Percentiles rank a stretch among this genome's conserved stretches.
Conservation (phyloP, 2,113 vertebrate species). For the Aepyceros melampus region DNA sequence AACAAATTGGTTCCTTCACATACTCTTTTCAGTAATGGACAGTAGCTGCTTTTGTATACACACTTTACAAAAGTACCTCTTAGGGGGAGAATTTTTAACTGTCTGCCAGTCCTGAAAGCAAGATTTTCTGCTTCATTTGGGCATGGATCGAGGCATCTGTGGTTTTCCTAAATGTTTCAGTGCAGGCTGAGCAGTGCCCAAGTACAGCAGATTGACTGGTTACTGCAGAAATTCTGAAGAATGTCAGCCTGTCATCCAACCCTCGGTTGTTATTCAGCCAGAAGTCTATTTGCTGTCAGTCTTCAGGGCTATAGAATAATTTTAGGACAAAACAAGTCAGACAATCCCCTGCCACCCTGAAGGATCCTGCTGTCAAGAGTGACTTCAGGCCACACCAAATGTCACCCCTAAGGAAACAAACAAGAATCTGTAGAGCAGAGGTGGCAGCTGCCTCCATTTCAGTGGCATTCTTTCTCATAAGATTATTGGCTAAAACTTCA, state of each 20-base stretch:
- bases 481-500: not conserved
- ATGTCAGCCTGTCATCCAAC: not conserved
- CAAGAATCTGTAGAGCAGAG: not conserved
- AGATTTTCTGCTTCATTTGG: not conserved
- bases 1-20: slow-evolving; percentile 27
- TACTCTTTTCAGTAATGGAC: not conserved
- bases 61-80: not conserved
- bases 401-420: slow-evolving; percentile 14
- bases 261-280: slow-evolving; percentile 6
- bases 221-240: slow-evolving; percentile 1
- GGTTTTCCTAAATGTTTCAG: slow-evolving; percentile 1
- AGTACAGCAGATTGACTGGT: not conserved
- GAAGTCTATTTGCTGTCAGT: slow-evolving; percentile 38
- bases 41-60: not conserved
- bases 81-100: not conserved
- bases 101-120: not conserved
- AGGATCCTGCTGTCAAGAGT: not conserved
- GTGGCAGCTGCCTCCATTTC: not conserved
- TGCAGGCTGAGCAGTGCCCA: not conserved
- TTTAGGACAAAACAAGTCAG: slow-evolving; percentile 28
- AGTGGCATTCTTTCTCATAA: not conserved
- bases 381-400: not conserved
- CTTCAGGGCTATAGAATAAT: not conserved
- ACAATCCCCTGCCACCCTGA: not conserved
- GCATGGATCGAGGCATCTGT: not conserved